These are phyloP conservation scores for Orientallactaga bullata DNA, from an alignment of 2,113 vertebrate species.

Conservation along the genomic window DNA sequence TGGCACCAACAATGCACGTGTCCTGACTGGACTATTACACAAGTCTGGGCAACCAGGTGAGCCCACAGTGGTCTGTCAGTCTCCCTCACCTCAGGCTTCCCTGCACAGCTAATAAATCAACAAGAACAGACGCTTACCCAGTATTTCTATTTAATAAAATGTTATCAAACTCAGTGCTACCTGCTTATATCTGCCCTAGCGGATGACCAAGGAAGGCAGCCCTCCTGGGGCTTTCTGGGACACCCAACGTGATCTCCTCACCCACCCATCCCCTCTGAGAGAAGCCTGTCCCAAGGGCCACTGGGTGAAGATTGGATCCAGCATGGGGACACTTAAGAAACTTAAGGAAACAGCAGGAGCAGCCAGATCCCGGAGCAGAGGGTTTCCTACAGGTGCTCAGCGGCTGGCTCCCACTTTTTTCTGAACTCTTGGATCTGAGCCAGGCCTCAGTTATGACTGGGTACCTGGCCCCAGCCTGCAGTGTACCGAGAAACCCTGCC, in stretches of 20 bases:
- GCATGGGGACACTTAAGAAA: neutral
- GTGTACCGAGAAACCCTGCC: neutral
- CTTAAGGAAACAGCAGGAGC: neutral
- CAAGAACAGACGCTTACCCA: neutral
- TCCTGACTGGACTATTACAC: fast-evolving
- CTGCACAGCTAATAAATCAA: neutral
- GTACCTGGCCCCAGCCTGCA: neutral
- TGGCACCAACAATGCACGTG: neutral
- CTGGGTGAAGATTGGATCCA: neutral
- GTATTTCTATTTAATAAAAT: conserved; percentile 24
- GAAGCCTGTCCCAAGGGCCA: neutral
- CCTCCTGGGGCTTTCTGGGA: neutral
- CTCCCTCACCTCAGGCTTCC: neutral
- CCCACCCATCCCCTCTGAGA: neutral
- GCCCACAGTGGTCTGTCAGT: neutral
- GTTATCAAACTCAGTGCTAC: neutral
- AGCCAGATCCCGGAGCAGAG: neutral
- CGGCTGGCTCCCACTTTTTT: neutral
- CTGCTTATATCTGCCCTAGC: neutral
- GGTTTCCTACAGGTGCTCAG: neutral
- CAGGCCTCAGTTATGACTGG: neutral
- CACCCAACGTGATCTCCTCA: neutral
- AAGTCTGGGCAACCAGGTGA: neutral
- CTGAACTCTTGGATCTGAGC: neutral
- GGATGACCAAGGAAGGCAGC: neutral